Evolutionary conservation across 1,140 invertebrate species (phyloP), one percentile per base, ranked within the genome.

Genomic region (Ladona fulva): DNA sequence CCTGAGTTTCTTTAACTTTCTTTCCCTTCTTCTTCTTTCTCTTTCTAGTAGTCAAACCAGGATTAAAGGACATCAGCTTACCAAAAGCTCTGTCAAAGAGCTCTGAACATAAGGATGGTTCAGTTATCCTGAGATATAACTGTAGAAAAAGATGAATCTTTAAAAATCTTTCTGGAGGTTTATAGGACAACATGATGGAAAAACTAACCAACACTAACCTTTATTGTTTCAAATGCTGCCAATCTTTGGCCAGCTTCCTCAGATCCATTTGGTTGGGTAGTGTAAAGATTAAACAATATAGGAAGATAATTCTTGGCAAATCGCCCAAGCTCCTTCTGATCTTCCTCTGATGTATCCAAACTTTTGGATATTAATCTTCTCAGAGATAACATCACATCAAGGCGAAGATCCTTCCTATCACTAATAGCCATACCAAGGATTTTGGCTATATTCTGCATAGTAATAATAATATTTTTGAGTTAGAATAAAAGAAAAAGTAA

Each of bases 281-380:
- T 93, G 83, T 97, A 98, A 75, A 97, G 85, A 85, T 97, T 97
- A 80, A 98, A 93, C 8, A 98, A 86, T 25, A 97, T 91, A 0
- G 96, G 96, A 24, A 99, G 81, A 86, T 93, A 98, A 83, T 98
- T 98, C 85, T 97, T 97, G 8, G 94, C 92, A 85, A 92, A 97
- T 79, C 88, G 86, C n/a, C 81, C 80, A 77, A 90, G 78, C 78
- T 90, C 89, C 0, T 81, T 78, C 25, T 88, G 85, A 79, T 91
- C 90, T 10, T 90, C 89, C 80, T 86, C 81, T 79, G 87, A 86
- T 42, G 85, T 85, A 16, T 90, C 89, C 6, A 87, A 83, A 0
- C 88, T 87, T 78, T 37, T 76, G 74, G 77, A 80, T 0, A 95
- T 88, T 74, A 95, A 84, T 84, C 92, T 93, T 78, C 93, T 85